Evolutionary conservation across 2,888 invertebrate species (phyloP).

Genomic region (Apodemia duryi): DNA sequence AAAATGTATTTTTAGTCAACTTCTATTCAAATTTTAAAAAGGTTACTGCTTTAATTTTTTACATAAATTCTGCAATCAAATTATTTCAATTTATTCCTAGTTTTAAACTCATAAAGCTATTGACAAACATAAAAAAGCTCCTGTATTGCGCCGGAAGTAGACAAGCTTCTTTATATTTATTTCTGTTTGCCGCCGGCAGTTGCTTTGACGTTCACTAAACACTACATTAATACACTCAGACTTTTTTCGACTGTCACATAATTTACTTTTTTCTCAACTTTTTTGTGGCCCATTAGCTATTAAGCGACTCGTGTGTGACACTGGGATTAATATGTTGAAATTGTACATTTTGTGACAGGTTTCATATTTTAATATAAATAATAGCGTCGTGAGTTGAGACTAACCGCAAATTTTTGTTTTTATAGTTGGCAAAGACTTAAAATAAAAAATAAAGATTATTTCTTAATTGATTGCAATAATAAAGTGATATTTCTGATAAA

Average conservation of each 20-base stretch:
- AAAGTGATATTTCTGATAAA: neutral
- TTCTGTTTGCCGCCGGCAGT: conserved; percentile 57
- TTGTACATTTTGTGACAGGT: conserved; percentile 44
- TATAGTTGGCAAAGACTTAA: neutral
- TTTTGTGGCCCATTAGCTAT: conserved; percentile 74
- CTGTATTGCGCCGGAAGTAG: conserved; percentile 38
- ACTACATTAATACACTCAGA: conserved; percentile 73
- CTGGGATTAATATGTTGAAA: conserved; percentile 61
- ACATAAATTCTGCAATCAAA: too few species aligned
- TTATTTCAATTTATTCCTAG: too few species aligned
- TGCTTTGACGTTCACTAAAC: conserved; percentile 74
- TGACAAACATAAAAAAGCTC: neutral
- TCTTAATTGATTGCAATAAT: neutral
- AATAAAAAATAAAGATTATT: neutral
- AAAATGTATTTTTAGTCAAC: too few species aligned
- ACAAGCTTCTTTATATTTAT: conserved; percentile 49
- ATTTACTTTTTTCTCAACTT: conserved; percentile 62
- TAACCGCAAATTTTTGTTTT: conserved; percentile 12
- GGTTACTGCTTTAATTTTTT: too few species aligned
- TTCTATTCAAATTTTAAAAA: too few species aligned
- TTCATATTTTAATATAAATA: conserved; percentile 25
- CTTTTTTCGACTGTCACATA: conserved; percentile 73
- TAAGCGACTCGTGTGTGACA: conserved; percentile 64
- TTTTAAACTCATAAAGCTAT: too few species aligned
- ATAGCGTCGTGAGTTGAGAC: neutral